These are phyloP conservation scores for Genyomyrus donnyi DNA, from an alignment of 2,113 vertebrate species.

Conservation along the genomic window DNA sequence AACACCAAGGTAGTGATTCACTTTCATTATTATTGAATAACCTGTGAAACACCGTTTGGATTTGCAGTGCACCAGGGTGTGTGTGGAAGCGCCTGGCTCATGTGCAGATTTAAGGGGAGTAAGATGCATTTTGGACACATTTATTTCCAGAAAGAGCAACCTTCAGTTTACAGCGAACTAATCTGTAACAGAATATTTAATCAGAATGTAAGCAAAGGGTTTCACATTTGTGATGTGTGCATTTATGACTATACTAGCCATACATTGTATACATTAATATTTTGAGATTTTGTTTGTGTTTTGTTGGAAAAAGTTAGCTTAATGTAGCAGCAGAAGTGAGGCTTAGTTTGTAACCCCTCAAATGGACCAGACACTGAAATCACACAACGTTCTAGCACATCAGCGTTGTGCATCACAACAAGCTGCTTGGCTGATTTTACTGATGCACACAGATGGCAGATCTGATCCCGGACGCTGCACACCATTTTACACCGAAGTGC, in stretches of 20 bases:
- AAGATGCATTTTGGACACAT: background rate
- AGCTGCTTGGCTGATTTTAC: background rate
- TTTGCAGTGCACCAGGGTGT: background rate
- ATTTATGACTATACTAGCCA: no score
- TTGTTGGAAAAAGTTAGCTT: background rate
- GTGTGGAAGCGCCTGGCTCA: background rate
- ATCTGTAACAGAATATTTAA: background rate
- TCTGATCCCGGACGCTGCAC: background rate
- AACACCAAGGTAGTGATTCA: background rate
- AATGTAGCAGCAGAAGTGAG: background rate
- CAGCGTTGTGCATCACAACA: background rate
- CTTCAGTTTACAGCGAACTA: background rate
- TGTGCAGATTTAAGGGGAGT: background rate
- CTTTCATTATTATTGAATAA: slow-evolving; percentile 7
- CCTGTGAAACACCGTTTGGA: background rate
- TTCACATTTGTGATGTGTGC: background rate
- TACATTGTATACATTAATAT: background rate
- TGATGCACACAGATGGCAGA: background rate
- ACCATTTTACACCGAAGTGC: background rate
- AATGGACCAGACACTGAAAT: background rate
- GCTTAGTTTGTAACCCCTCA: background rate
- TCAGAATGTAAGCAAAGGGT: background rate
- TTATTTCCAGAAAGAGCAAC: background rate
- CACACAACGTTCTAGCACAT: background rate
- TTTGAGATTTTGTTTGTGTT: background rate